Evolutionary conservation across 2,888 invertebrate species (phyloP), one percentile per base, ranked within the genome.

Genomic region (Peribatodes rhomboidaria): DNA sequence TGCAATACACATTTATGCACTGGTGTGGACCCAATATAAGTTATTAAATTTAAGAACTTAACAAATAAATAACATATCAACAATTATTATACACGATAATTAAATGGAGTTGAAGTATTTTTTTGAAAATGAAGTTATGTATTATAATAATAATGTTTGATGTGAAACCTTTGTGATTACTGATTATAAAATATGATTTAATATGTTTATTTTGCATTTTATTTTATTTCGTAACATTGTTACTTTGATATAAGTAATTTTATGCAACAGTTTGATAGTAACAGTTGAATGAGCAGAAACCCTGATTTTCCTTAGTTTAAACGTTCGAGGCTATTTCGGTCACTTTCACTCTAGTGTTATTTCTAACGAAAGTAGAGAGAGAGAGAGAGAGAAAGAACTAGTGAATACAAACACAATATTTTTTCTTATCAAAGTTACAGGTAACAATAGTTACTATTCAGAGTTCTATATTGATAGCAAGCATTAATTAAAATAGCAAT

Each of bases 1-100:
- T 37, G 1, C 10, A 13, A 6, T 13, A 11, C 37, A n/a, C 37
- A 6, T 4, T 2, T n/a, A 13, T 18, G 7, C 1, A 22, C 14
- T 31, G 47, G 16, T 31, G 31, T 31, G 31, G 31, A n/a, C 3
- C 16, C 9, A 31, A 16, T 0, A 31, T 0, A 31, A 6, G 14
- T 31, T 49, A 31, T 46, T 22, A 70, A 44, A 55, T 70, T n/a
- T 76, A 74, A 73, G 72, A 56, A 76, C 67, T 68, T 61, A 75
- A 69, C 74, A 77, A 79, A 77, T 67, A 73, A 69, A 65, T 75
- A 76, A 80, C 80, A 80, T 80, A 80, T 80, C 80, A 77, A 74
- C 75, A 74, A 70, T 56, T 9, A 22, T 52, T 53, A 53, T 53
- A 41, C 27, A 70, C 68, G 75, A 71, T 75, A 65, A 8, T 70